phyloP scores from a whole-genome alignment of 2,797 vertebrate genomes.

The Hylomyscus alleni region DNA sequence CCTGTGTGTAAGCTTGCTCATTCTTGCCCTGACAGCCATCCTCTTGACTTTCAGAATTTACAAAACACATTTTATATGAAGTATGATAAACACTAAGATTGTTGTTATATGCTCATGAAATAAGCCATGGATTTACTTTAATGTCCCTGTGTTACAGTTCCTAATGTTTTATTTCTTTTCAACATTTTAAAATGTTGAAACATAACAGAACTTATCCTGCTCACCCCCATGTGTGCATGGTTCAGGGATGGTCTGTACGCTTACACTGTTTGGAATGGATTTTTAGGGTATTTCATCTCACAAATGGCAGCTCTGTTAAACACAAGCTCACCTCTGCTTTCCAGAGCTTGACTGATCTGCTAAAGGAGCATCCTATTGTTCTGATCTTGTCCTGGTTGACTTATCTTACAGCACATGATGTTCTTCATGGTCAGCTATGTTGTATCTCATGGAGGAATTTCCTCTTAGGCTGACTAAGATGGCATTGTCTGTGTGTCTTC shows the following conservation, averaged over 20 bases:
- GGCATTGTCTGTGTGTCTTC: background rate
- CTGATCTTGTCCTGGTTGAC: too few relatives aligned
- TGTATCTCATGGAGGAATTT: background rate
- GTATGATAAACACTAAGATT: background rate
- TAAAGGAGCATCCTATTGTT: accelerated
- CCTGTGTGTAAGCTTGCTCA: background rate
- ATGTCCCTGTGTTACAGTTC: background rate
- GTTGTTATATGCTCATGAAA: background rate
- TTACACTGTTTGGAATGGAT: background rate
- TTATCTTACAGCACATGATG: background rate
- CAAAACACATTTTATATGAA: background rate
- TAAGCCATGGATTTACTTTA: background rate
- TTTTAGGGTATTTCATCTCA: background rate
- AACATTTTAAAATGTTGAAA: background rate
- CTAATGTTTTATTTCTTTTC: background rate
- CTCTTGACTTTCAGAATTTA: conserved; percentile 15
- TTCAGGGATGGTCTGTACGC: too few relatives aligned
- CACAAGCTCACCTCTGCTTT: background rate
- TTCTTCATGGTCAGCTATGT: too few relatives aligned
- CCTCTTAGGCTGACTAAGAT: background rate
- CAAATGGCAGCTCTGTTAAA: background rate
- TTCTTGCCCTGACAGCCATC: background rate
- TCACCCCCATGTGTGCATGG: background rate
- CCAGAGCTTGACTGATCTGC: background rate
- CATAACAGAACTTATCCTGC: background rate